These are phyloP conservation scores for Equus przewalskii DNA, from an alignment of 2,113 vertebrate species.

Conservation along the genomic window DNA sequence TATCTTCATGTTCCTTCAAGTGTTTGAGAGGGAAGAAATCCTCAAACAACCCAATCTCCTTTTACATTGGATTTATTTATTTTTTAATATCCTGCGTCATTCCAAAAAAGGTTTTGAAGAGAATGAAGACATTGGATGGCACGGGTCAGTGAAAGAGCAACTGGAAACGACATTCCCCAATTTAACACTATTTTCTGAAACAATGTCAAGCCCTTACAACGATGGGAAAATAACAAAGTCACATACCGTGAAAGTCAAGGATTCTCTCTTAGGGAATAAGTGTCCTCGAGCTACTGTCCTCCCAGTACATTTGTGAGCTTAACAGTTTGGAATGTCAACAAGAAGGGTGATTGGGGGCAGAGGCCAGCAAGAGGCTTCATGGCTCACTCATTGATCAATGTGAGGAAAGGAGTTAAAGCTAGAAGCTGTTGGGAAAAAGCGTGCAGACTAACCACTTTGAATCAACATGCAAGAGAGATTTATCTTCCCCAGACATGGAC, in stretches of 20 bases:
- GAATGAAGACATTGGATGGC: constrained; percentile 73
- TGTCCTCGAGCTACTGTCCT: constrained; percentile 81
- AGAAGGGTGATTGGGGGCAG: constrained; percentile 73
- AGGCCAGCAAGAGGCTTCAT: constrained; percentile 58
- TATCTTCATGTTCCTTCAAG: constrained; percentile 13
- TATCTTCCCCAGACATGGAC: constrained; percentile 83
- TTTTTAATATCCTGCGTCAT: constrained; percentile 64
- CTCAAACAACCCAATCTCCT: constrained; percentile 34
- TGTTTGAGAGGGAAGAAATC: constrained; percentile 9
- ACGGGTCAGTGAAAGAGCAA: constrained; percentile 78
- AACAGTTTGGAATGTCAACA: constrained; percentile 81
- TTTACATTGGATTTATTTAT: constrained; percentile 62
- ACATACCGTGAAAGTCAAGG: constrained; percentile 84
- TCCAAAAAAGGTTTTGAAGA: constrained; percentile 75
- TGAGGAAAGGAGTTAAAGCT: constrained; percentile 73
- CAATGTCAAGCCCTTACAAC: constrained; percentile 83
- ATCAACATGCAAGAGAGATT: constrained; percentile 79
- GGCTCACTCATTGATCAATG: constrained; percentile 71
- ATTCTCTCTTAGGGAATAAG: constrained; percentile 85
- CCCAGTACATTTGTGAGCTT: constrained; percentile 82
- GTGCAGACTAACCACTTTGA: constrained; percentile 80
- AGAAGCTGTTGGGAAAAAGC: constrained; percentile 77
- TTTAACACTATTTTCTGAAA: constrained; percentile 81
- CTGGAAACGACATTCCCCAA: constrained; percentile 75
- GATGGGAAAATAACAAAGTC: constrained; percentile 81